Conservation (phyloP, 1,140 invertebrate genomes). For the Branchinecta lindahli region DNA sequence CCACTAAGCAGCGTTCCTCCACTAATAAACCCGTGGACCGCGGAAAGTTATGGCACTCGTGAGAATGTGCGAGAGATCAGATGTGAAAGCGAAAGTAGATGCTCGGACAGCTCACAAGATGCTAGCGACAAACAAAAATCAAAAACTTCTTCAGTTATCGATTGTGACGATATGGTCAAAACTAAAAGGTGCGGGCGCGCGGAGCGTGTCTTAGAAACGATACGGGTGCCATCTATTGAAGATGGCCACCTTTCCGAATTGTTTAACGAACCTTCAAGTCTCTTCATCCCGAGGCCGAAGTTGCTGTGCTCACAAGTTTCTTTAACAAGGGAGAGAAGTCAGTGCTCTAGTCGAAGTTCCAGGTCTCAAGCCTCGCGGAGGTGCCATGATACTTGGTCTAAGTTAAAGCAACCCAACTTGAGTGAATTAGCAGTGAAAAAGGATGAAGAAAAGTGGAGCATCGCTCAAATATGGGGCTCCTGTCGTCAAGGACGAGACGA, state of each 20-base stretch:
- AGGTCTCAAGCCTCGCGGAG: background rate
- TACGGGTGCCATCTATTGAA: too few species aligned
- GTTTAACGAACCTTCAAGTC: background rate
- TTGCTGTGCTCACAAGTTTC: background rate
- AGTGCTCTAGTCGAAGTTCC: background rate
- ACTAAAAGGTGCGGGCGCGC: background rate
- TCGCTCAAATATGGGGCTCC: background rate
- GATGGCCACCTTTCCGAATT: too few species aligned
- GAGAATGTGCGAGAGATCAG: background rate
- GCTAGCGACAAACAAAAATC: background rate
- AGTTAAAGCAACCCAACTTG: background rate
- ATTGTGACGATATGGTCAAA: background rate
- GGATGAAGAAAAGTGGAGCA: background rate
- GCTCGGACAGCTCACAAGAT: background rate
- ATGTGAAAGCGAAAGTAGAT: background rate
- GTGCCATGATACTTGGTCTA: background rate
- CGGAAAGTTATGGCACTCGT: background rate
- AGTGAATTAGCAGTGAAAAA: background rate
- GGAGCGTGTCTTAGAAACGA: background rate
- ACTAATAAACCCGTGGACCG: background rate
- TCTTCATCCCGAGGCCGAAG: background rate
- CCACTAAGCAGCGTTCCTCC: background rate
- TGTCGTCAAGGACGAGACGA: background rate
- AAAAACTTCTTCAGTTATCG: background rate
- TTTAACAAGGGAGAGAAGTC: background rate